Percentiles rank a stretch among this genome's conserved stretches.
Conservation (phyloP, 1,140 invertebrate species). For the Battus philenor region DNA sequence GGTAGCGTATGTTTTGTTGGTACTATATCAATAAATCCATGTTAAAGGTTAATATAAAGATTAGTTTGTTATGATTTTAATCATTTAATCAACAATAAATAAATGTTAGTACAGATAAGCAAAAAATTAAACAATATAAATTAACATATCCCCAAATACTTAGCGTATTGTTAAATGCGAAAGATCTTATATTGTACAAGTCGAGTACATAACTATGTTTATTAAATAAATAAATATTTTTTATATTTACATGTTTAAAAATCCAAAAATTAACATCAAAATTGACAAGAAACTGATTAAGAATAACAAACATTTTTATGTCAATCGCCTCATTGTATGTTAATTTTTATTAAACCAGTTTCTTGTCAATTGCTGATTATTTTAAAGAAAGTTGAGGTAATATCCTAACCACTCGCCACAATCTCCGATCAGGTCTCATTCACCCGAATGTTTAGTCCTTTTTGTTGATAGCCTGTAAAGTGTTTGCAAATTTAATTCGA, state of each 20-base stretch:
- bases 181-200: conserved; percentile 3
- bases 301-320: no score
- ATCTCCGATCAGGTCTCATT: conserved; percentile 4
- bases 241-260: conserved; percentile 6
- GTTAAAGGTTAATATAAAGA: background rate
- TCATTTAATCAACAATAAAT: conserved; percentile 6
- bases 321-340: no score
- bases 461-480: conserved; percentile 11
- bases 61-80: conserved; percentile 1
- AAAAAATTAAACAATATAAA: conserved; percentile 5
- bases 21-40: no score
- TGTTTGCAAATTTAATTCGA: conserved; percentile 1
- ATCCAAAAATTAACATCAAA: background rate
- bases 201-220: background rate
- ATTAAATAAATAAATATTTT: conserved; percentile 7
- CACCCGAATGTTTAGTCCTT: conserved; percentile 10
- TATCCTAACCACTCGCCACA: conserved; percentile 4
- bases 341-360: no score
- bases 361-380: background rate
- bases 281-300: background rate
- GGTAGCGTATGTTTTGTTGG: no score
- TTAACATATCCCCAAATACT: background rate
- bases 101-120: background rate
- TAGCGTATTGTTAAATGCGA: conserved; percentile 10
- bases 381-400: background rate